These are phyloP conservation scores for Imbricaverruca yamaguchii DNA, from an alignment of 2,888 invertebrate species.

Conservation along the genomic window DNA sequence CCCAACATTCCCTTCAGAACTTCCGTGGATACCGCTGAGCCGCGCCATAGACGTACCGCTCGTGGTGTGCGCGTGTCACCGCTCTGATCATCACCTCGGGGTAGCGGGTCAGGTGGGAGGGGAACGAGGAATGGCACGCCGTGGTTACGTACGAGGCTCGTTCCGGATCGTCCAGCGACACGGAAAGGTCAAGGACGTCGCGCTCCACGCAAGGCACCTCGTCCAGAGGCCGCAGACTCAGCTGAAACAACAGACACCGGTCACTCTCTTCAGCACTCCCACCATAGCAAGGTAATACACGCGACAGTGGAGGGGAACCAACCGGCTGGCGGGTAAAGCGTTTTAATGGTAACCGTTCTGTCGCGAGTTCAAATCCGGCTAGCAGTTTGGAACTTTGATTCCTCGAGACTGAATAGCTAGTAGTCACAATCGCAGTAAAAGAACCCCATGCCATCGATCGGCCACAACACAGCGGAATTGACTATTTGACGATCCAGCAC, in stretches of 20 bases:
- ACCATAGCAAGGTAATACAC: too few relatives aligned
- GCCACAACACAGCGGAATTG: too few relatives aligned
- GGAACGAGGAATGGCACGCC: slow-evolving; percentile 1
- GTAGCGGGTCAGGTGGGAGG: slow-evolving; percentile 15
- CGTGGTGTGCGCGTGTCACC: not conserved
- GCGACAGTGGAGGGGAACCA: too few relatives aligned
- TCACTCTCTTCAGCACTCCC: not conserved
- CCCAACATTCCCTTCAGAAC: too few relatives aligned
- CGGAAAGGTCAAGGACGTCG: not conserved
- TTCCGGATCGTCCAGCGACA: not conserved
- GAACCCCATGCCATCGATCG: too few relatives aligned
- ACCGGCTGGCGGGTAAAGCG: too few relatives aligned
- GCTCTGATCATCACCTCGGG: slow-evolving; percentile 2
- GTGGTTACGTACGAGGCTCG: slow-evolving; percentile 14
- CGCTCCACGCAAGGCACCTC: slow-evolving; percentile 7
- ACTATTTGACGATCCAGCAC: too few relatives aligned
- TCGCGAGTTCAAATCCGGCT: too few relatives aligned
- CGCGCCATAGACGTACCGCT: not conserved
- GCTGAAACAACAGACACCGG: slow-evolving; percentile 3
- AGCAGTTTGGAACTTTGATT: too few relatives aligned
- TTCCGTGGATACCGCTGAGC: too few relatives aligned
- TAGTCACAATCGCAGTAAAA: not conserved
- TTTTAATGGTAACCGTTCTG: too few relatives aligned
- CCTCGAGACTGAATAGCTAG: not conserved
- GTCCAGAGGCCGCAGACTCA: slow-evolving; percentile 17